phyloP scores from a whole-genome alignment of 2,113 vertebrate genomes.

The Stigmatopora nigra region DNA sequence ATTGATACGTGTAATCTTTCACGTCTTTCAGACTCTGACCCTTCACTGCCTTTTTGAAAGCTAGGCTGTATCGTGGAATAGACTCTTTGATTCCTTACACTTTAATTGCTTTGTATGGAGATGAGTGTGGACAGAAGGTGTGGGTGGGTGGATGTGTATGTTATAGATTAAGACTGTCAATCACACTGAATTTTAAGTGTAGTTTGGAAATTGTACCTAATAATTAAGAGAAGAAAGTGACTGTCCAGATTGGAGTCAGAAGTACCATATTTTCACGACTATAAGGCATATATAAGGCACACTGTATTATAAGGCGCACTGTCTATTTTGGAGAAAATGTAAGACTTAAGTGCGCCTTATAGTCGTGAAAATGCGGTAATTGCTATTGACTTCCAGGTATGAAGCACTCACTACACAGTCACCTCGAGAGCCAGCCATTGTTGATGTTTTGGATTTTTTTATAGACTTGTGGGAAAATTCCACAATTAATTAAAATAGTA shows the following conservation, averaged over 20 bases:
- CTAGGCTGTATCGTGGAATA: conserved; percentile 31
- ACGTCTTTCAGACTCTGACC: conserved; percentile 52
- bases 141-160: conserved; percentile 28
- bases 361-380: too few species aligned
- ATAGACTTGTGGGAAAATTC: not conserved
- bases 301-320: too few species aligned
- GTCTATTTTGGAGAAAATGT: too few species aligned
- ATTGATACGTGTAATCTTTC: conserved; percentile 62
- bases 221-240: not conserved
- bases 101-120: conserved; percentile 48
- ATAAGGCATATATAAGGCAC: too few species aligned
- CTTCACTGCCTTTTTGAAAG: conserved; percentile 19
- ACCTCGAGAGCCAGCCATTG: too few species aligned
- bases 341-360: too few species aligned
- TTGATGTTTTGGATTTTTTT: not conserved
- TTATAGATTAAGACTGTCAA: conserved; percentile 41
- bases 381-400: too few species aligned
- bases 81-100: conserved; percentile 42
- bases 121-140: conserved; percentile 30
- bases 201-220: conserved; percentile 14
- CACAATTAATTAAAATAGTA: not conserved
- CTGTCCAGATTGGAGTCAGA: too few species aligned
- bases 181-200: conserved; percentile 33
- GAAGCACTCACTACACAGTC: too few species aligned
- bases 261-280: too few species aligned